Base-by-base conservation (phyloP, 2,888 invertebrate species). In the Ennomos quercinarius region DNA sequence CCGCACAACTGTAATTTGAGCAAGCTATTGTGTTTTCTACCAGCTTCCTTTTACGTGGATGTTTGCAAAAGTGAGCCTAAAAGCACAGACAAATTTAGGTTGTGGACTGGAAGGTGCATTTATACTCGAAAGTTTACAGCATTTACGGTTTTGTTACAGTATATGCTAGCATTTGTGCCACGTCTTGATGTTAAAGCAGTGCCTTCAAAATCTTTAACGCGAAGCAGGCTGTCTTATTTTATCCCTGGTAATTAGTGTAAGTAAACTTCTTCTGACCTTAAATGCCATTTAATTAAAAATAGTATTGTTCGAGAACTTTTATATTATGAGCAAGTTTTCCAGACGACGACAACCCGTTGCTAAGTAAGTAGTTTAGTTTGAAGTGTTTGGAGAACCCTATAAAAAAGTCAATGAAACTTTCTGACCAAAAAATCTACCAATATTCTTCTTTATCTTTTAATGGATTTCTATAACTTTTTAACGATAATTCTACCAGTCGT, bases 1-100 rank as follows among this genome's bases (percentile, higher is more conserved):
- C 68, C 65, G 6, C 27, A 68, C 73, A 70, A 67, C 70, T 67
- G 72, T 79, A 79, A 80, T 79, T 80, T 77, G 71, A 64, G 61
- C 64, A 56, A 70, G 68, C 72, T 68, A 70, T 70, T 70, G 69
- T 71, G 68, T 68, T 69, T 27, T 48, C 61, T 45, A 44, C 50
- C 55, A 43, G 52, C 41, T 60, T 61, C 53, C 59, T 55, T 68
- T 70, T 69, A 34, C 49, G 34, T 10, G 49, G 59, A 49, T 59
- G 37, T 54, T 59, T 66, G 65, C 57, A 62, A 73, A 67, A 63
- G 61, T 52, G 64, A 59, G 44, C 58, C 60, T 61, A 35, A 54
- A 36, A 66, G 65, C 61, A 57, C 47, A 52, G 57, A 57, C 51
- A 61, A 54, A 61, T 54, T 50, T 61, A 65, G 56, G 66, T 41